Evolutionary conservation across 2,888 invertebrate species (phyloP), one percentile per base, ranked within the genome.

Genomic region (Anoplius nigerrimus): DNA sequence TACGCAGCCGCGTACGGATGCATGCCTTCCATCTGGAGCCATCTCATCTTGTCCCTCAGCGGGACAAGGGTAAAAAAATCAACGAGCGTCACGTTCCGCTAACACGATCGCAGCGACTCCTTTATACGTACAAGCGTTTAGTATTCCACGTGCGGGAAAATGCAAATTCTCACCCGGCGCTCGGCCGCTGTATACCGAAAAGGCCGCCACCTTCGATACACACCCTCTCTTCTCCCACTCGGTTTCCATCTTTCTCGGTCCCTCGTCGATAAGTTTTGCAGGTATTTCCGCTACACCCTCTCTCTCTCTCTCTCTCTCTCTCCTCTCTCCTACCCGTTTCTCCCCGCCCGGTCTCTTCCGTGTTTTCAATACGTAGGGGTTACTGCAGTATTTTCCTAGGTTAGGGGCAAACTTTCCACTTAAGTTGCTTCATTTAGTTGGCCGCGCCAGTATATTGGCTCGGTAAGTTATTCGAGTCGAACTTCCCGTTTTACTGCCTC

Each of bases 371-470:
- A 83, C 80, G 79, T 77, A 73, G 76, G 68, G 34, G 34, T 34
- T 73, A 74, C 66, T 78, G 78, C 78, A 80, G 84, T 75, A 83
- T 83, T 84, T 82, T 79, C 80, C 69, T 70, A 66, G 72, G 80
- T 80, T 80, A 77, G 80, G 79, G 74, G 77, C 79, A 78, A 86
- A 86, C 86, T 86, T 85, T 84, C 80, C 84, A 85, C 84, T 85
- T 81, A 86, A 84, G 83, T 83, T 80, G 81, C 80, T 85, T 85
- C 82, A 84, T 86, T 85, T 83, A 82, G 81, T 84, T 79, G 79
- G 79, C 78, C 74, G 70, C 73, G 67, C 64, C 64, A 71, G 77
- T 84, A 81, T 82, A 85, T 82, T 79, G 81, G 81, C 80, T 79
- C 75, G 72, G 80, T 74, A 82, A 85, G 80, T 82, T 84, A 80